Base-by-base conservation (phyloP, 2,888 invertebrate genomes). In the Helicoverpa assulta region DNA sequence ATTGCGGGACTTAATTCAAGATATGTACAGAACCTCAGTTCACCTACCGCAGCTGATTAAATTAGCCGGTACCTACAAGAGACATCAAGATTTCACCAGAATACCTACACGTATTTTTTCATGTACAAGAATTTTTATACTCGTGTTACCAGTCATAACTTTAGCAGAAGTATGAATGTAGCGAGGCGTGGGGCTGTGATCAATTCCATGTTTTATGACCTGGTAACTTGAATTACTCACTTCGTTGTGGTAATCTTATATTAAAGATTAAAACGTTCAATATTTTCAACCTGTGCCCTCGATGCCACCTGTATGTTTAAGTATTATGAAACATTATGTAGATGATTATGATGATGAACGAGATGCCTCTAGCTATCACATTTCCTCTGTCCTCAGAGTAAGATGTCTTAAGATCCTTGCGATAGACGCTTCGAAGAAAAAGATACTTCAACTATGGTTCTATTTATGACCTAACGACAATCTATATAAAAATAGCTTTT, bases 121-220 rank as follows among this genome's bases (percentile, higher is more conserved):
- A 61, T 62, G 60, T 73, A 64, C 58, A 68, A 72, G 72, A 74
- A 81, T 78, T 75, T 72, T 75, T 69, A 81, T 78, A 63, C 68
- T 70, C 64, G 65, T 70, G 64, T 74, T 75, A 72, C 78, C 53
- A 72, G 79, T 70, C 70, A 81, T 81, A 75, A 78, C 61, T 83
- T 78, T 70, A 62, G 37, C 77, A 72, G 64, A 64, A 68, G 68
- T 65, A 81, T 69, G 67, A 65, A 62, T 81, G 65, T 72, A 64
- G 64, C 57, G 55, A 81, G 63, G 77, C 63, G 72, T 72, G 73
- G 57, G 71, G 77, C 52, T 51, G 70, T 63, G 65, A 84, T 84
- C 66, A 79, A 71, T 74, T 74, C 57, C 59, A n/a, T 55, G 59
- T 78, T 75, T 77, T 74, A 80, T 58, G 67, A 53, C 57, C 55